A percentile compares a stretch with the other conserved stretches of the same genome.
These are phyloP conservation scores for Octonoba sinensis DNA, from an alignment of 2,888 invertebrate genomes.

Conservation along the genomic window DNA sequence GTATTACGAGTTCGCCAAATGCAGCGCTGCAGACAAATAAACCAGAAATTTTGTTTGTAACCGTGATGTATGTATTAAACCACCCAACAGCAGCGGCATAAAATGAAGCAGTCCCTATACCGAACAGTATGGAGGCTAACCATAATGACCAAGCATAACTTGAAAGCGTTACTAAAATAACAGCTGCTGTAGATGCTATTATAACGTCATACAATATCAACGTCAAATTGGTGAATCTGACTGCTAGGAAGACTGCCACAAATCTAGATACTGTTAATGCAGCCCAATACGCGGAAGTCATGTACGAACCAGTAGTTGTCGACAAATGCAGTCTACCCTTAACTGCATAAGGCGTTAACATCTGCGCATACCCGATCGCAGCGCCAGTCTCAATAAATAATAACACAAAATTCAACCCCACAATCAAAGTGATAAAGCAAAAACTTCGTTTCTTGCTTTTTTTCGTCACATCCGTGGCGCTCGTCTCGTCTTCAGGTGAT, in stretches of 20 bases:
- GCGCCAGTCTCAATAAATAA: constrained; percentile 70
- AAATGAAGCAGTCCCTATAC: constrained; percentile 72
- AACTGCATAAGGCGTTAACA: constrained; percentile 71
- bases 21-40: constrained; percentile 72
- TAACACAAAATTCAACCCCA: constrained; percentile 19
- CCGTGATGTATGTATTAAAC: constrained; percentile 72
- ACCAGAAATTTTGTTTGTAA: constrained; percentile 72
- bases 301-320: constrained; percentile 69
- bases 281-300: constrained; percentile 72
- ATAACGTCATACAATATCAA: constrained; percentile 71
- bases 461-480: neutral
- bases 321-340: constrained; percentile 69
- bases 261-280: constrained; percentile 68
- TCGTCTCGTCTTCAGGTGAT: constrained; percentile 21
- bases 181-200: constrained; percentile 68
- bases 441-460: neutral
- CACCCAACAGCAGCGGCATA: constrained; percentile 72
- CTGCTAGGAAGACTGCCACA: constrained; percentile 70
- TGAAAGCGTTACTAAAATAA: constrained; percentile 68
- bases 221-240: constrained; percentile 70
- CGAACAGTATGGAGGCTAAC: constrained; percentile 71
- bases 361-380: constrained; percentile 72
- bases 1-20: constrained; percentile 72
- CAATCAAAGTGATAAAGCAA: neutral
- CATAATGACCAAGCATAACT: constrained; percentile 69